Evolutionary conservation across 2,113 vertebrate genomes (phyloP), one percentile per base, ranked within the genome.

Genomic region (Crypturellus undulatus): DNA sequence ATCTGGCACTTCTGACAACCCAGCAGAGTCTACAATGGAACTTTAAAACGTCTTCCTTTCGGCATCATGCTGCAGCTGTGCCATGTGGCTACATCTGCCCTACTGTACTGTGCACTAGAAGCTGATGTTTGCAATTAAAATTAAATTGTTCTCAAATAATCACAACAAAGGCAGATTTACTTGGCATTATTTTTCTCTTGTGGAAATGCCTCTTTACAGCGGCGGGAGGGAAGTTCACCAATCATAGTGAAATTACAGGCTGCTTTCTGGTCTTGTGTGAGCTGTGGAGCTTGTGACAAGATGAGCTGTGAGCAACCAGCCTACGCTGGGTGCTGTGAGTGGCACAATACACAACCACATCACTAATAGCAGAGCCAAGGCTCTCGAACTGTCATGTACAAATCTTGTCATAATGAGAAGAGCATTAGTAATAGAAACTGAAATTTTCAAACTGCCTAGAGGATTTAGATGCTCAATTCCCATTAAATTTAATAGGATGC

Each of bases 401-500:
- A 82, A 95, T 96, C 94, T 95, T 94, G 94, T 90, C 92, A 94
- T 94, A 96, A 96, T 90, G 90, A 97, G 93, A 84, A 72, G 72
- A 95, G 83, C 70, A 94, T 90, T 96, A 94, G 94, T 96, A 93
- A 95, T 84, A 94, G 79, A 88, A 94, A 88, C 94, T 96, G 96
- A 95, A 96, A 96, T 95, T 96, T 93, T 95, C 94, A 96, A 96
- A 93, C 93, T 96, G 94, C 95, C 95, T 96, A 95, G 93, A 94
- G 93, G 94, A 94, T 92, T 97, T 95, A 96, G 95, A 96, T 92
- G 96, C 95, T 95, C 93, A 36, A 85, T 59, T 96, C 83, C 94
- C 90, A 96, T 96, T 97, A 97, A 95, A 94, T 95, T 95, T 95
- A 96, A 96, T 95, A 77, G 94, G 52, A 90, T 94, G 90, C 32